These are phyloP conservation scores for Hippocampus comes DNA, from an alignment of 2,113 vertebrate genomes.

Conservation along the genomic window DNA sequence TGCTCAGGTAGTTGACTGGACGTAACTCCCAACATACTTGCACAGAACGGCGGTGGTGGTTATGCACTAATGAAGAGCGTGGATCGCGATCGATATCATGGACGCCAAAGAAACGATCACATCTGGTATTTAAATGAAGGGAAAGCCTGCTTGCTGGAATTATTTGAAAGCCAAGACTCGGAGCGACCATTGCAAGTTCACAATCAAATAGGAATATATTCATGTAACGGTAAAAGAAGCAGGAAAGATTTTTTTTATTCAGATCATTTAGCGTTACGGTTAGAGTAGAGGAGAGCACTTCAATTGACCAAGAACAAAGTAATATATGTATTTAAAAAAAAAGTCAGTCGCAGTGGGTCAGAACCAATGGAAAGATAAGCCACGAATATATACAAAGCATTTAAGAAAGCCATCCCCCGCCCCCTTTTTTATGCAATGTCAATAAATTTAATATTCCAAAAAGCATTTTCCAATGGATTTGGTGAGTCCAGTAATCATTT, in stretches of 20 bases:
- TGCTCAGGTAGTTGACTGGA: slow-evolving; percentile 5
- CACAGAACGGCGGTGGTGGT: neutral
- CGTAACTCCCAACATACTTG: neutral
- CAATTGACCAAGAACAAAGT: neutral
- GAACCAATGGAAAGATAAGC: slow-evolving; percentile 1
- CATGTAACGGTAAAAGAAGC: neutral
- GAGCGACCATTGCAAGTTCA: neutral
- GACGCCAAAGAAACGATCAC: slow-evolving; percentile 3
- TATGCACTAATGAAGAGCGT: neutral
- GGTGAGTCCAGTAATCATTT: neutral
- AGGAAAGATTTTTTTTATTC: neutral
- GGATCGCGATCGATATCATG: neutral
- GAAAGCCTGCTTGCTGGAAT: neutral
- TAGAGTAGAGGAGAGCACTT: neutral
- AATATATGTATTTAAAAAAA: neutral
- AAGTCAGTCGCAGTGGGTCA: neutral
- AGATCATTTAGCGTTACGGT: neutral
- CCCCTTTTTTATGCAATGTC: neutral
- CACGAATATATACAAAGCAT: neutral
- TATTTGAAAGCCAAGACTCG: neutral
- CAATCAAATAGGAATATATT: neutral
- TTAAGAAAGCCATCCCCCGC: neutral
- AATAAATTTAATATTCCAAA: no score
- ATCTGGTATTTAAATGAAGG: neutral
- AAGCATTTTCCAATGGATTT: neutral